Percentiles rank a stretch among this genome's conserved stretches.
Evolutionary conservation across 2,797 vertebrate species (phyloP).

Genomic region (Sebastes steindachneri): DNA sequence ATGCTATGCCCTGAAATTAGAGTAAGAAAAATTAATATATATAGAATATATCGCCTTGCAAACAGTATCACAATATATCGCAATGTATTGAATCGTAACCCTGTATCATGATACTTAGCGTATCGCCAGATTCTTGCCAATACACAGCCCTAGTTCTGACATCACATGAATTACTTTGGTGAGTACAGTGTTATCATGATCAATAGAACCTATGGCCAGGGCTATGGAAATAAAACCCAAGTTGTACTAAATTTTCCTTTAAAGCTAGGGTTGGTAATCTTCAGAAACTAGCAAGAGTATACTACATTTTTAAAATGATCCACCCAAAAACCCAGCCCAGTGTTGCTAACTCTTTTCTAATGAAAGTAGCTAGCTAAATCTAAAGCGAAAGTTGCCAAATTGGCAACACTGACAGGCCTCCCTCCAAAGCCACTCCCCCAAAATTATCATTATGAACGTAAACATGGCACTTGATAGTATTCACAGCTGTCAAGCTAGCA

Average conservation of each 20-base stretch:
- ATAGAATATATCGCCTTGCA: no score
- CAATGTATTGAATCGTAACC: no score
- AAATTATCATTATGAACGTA: no score
- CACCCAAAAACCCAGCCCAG: neutral
- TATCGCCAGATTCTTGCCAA: no score
- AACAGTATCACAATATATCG: no score
- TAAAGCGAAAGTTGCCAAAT: neutral
- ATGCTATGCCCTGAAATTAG: no score
- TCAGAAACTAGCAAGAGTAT: neutral
- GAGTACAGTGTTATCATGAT: neutral
- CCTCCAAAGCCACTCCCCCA: no score
- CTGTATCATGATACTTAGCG: no score
- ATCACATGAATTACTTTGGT: neutral
- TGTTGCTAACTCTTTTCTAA: neutral
- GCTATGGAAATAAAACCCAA: neutral
- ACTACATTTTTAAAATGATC: neutral
- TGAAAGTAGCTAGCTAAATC: neutral
- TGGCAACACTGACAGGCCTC: no score
- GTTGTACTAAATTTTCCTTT: neutral
- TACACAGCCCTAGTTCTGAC: neutral
- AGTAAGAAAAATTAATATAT: no score
- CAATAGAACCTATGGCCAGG: no score
- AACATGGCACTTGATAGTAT: rapidly evolving
- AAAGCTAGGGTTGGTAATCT: neutral
- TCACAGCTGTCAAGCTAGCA: no score